Evolutionary conservation across 2,113 vertebrate species (phyloP), one percentile per base, ranked within the genome.

Genomic region (Trogon melanurus): DNA sequence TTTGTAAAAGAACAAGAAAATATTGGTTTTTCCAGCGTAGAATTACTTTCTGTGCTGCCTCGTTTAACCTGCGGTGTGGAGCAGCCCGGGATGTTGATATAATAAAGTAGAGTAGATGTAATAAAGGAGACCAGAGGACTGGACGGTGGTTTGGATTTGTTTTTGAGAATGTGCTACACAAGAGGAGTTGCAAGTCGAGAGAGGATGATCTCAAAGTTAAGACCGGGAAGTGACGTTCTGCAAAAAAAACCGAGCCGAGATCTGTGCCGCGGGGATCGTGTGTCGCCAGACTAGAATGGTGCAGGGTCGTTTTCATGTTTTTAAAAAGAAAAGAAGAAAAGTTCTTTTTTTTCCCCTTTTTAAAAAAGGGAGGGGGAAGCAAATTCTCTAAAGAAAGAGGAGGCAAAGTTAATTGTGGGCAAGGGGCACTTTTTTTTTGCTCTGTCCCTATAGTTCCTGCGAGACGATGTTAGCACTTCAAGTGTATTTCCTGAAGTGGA

Each of bases 41-140:
- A 13, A 3, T 85, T 85, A 79, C 79, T 75, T 12, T 79, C 16
- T 85, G 0, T 19, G 47, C 20, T 71, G 50, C 15, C 13, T 81
- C 0, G 0, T 78, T 45, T 53, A 70, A 16, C 65, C 34, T 44
- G 47, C 16, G 47, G 16, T 2, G 2, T 75, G n/a, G 67, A 88
- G 26, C 45, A 76, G 70, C 13, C n/a, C 45, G 67, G 47, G 76
- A 84, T 13, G 13, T 73, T 20, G 23, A 14, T 7, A 22, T 34
- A 41, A 41, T 41, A 41, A 41, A 41, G 41, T 41, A 41, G 41
- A 41, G 41, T 41, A 41, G 41, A 3, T 21, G 2, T 26, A 32
- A 34, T n/a, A 64, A 79, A 81, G 34, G 78, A 91, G 18, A 30
- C 32, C 15, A 18, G 5, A 58, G n/a, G 20, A 36, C 16, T 69